phyloP scores from a whole-genome alignment of 2,113 vertebrate genomes.

The Cheirogaleus medius region DNA sequence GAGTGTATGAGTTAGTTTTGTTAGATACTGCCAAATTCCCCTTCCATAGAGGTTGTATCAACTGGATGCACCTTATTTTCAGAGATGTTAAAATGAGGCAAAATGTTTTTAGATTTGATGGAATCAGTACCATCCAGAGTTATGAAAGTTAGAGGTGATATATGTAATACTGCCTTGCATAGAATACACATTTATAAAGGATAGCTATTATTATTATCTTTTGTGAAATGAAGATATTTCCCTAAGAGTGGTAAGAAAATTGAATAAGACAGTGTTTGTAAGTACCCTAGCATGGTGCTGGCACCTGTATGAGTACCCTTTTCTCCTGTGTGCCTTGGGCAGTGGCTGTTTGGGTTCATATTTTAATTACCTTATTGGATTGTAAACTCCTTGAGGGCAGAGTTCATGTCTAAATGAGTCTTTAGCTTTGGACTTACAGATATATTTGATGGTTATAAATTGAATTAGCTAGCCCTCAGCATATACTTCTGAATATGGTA shows the following conservation, averaged over 20 bases:
- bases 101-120: neutral
- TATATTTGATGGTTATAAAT: neutral
- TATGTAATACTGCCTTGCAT: neutral
- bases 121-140: neutral
- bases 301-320: neutral
- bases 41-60: neutral
- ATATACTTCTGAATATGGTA: conserved; percentile 1
- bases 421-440: conserved; percentile 36
- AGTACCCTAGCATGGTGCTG: neutral
- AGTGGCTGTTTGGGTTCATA: neutral
- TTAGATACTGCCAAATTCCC: neutral
- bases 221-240: neutral
- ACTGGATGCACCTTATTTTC: neutral
- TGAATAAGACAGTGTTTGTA: neutral
- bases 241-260: neutral
- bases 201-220: neutral
- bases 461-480: neutral
- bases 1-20: neutral
- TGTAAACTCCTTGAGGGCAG: conserved; percentile 15
- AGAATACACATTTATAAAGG: neutral
- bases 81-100: conserved; percentile 6
- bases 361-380: neutral
- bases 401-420: conserved; percentile 23
- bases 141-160: neutral
- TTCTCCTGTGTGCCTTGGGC: neutral